Evolutionary conservation across 1,140 invertebrate species (phyloP), one percentile per base, ranked within the genome.

Genomic region (Drosophila tristis): DNA sequence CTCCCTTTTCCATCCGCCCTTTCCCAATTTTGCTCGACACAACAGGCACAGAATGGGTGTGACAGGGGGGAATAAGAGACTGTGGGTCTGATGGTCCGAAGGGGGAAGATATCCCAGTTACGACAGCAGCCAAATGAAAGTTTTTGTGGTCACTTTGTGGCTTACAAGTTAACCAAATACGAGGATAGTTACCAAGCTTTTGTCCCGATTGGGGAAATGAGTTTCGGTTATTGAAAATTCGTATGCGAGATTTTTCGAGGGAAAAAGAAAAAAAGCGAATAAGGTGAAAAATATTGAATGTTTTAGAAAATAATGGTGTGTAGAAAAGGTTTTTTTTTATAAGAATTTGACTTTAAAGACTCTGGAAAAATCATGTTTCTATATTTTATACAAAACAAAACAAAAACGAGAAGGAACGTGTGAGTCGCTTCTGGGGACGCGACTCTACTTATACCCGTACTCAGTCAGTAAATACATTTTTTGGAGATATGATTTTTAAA

Each of bases 121-220:
- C 54, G 58, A 26, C 25, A 71, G 35, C 54, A 59, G 29, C 61
- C 59, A 47, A 26, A 55, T 60, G 53, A 65, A 62, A 67, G 79
- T 82, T 86, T 78, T 72, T 86, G 81, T 60, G 81, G 81, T 86
- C 82, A 86, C 65, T 82, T 64, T 71, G 64, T 47, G 82, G 81
- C 68, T 78, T 56, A 67, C 47, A 57, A 78, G 62, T 43, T 44
- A 70, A 56, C 62, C 51, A 60, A 58, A 48, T 49, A 50, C 23
- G 35, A 11, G 48, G 48, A 67, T 71, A 76, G 59, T 68, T 84
- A 35, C 25, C 35, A 42, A 66, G 49, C 44, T 57, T 57, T 9
- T 57, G 20, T n/a, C 13, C 20, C 8, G 11, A 31, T 45, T 53
- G 45, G 16, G 29, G 25, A 13, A 64, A 42, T 23, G 9, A 31